phyloP scores from a whole-genome alignment of 2,113 vertebrate genomes.

The Daubentonia madagascariensis region DNA sequence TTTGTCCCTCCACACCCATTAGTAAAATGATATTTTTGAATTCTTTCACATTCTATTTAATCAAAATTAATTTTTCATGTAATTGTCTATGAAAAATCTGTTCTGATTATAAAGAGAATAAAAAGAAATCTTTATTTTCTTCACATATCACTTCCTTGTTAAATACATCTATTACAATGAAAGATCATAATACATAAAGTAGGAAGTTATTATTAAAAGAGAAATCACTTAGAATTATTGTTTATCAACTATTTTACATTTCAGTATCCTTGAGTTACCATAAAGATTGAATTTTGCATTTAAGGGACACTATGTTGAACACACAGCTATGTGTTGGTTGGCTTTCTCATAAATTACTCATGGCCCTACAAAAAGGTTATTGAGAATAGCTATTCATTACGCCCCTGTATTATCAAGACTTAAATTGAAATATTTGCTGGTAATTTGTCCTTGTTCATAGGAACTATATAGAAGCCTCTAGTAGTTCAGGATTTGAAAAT shows the following conservation, averaged over 20 bases:
- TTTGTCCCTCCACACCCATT: background rate
- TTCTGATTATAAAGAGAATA: background rate
- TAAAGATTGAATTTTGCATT: background rate
- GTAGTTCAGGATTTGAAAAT: background rate
- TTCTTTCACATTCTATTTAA: background rate
- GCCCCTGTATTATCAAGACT: background rate
- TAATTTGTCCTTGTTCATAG: background rate
- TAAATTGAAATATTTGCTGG: background rate
- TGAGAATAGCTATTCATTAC: background rate
- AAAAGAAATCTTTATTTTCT: background rate
- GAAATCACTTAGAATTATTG: background rate
- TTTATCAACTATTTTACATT: background rate
- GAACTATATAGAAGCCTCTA: background rate
- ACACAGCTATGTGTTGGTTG: background rate
- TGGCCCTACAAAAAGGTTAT: background rate
- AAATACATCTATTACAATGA: background rate
- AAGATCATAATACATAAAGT: background rate
- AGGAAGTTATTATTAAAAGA: slow-evolving; percentile 30
- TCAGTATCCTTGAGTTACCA: background rate
- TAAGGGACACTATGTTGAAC: background rate
- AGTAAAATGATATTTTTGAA: background rate
- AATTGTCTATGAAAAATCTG: background rate
- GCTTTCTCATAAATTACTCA: background rate
- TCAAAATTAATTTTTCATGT: background rate
- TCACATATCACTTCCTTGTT: background rate